phyloP scores from a whole-genome alignment of 1,140 invertebrate species.

The Zaprionus capensis region DNA sequence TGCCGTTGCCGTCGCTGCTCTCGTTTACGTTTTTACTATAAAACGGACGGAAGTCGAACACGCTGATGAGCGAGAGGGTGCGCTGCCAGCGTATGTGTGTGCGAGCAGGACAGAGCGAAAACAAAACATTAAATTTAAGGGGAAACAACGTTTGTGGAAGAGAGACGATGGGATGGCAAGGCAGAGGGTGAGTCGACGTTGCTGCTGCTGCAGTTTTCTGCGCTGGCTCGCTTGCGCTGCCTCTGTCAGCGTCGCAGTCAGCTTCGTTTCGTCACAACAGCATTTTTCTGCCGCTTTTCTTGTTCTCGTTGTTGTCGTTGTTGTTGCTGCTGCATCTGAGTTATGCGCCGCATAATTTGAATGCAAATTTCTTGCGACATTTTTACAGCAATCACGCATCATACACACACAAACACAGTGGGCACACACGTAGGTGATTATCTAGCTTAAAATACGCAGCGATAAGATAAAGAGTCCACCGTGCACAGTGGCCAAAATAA shows the following conservation, averaged over 20 bases:
- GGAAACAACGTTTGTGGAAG: slow-evolving; percentile 47
- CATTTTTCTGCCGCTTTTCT: slow-evolving; percentile 35
- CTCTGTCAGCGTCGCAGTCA: slow-evolving; percentile 9
- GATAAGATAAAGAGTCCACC: slow-evolving; percentile 42
- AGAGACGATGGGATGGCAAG: slow-evolving; percentile 13
- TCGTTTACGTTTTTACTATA: slow-evolving; percentile 71
- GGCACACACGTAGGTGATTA: slow-evolving; percentile 25
- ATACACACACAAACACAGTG: background rate
- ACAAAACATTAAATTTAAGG: slow-evolving; percentile 73
- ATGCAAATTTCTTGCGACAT: slow-evolving; percentile 42
- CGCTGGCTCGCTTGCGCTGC: background rate
- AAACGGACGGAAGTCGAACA: slow-evolving; percentile 59
- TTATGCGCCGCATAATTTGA: slow-evolving; percentile 39
- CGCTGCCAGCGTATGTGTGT: slow-evolving; percentile 17
- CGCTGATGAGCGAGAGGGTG: slow-evolving; percentile 29
- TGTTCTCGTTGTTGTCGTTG: slow-evolving; percentile 8
- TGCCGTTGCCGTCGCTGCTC: slow-evolving; percentile 34
- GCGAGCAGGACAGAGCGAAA: slow-evolving; percentile 65
- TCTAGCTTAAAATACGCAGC: slow-evolving; percentile 37
- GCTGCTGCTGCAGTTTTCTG: slow-evolving; percentile 31
- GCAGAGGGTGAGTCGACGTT: background rate
- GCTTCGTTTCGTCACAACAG: slow-evolving; percentile 56
- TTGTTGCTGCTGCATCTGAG: slow-evolving; percentile 15
- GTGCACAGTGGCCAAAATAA: slow-evolving; percentile 22
- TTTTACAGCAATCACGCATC: slow-evolving; percentile 31